phyloP scores from a whole-genome alignment of 2,888 invertebrate genomes.

The Gerris lacustris region DNA sequence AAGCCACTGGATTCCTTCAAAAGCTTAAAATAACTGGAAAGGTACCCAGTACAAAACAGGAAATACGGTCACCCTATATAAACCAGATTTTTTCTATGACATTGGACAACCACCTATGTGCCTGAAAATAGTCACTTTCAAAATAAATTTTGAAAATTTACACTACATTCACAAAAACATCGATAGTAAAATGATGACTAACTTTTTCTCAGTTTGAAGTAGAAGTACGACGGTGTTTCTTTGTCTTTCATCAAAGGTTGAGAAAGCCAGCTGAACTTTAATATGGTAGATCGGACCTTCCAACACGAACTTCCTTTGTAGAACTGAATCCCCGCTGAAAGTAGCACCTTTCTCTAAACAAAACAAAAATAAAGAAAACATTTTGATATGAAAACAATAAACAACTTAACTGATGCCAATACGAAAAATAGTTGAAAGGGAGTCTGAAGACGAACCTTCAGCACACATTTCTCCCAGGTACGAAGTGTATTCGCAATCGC shows the following conservation, averaged over 20 bases:
- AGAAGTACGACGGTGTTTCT: constrained; percentile 66
- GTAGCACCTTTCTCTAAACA: constrained; percentile 67
- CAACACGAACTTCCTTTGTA: constrained; percentile 63
- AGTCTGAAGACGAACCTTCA: constrained; percentile 41
- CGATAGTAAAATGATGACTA: constrained; percentile 32
- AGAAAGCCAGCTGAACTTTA: constrained; percentile 75
- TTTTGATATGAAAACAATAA: not conserved
- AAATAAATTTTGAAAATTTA: too few relatives aligned
- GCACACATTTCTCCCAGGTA: constrained; percentile 79
- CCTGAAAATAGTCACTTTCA: too few relatives aligned
- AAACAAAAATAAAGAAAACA: constrained; percentile 2
- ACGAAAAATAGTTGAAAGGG: too few relatives aligned
- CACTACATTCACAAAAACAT: too few relatives aligned
- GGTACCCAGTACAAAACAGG: too few relatives aligned
- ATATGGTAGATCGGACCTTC: constrained; percentile 59
- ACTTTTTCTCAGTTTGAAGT: constrained; percentile 73
- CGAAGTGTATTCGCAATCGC: constrained; percentile 79
- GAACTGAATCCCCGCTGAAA: constrained; percentile 72
- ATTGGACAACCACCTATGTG: too few relatives aligned
- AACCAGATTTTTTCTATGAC: too few relatives aligned
- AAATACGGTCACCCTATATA: too few relatives aligned
- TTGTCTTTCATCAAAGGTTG: constrained; percentile 63
- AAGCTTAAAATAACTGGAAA: too few relatives aligned
- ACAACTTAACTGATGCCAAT: too few relatives aligned
- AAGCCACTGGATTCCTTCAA: too few relatives aligned